Percentiles rank a stretch among this genome's conserved stretches.
Evolutionary conservation across 2,113 vertebrate genomes (phyloP).

Genomic region (Macroglossus sobrinus): DNA sequence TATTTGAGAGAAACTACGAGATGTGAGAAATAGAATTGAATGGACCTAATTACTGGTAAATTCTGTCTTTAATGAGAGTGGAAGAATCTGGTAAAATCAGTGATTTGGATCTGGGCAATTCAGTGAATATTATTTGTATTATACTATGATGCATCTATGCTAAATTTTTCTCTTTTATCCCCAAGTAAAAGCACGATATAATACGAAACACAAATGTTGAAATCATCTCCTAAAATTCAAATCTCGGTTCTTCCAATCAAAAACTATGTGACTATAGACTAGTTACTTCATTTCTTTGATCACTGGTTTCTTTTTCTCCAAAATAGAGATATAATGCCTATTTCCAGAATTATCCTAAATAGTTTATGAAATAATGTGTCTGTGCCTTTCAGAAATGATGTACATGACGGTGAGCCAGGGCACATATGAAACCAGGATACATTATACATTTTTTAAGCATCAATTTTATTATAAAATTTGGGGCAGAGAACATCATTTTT

Average conservation of each 20-base stretch:
- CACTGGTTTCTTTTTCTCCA: not conserved
- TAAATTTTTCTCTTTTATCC: not conserved
- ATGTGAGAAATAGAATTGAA: not conserved
- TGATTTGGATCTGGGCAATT: not conserved
- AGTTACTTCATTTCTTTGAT: conserved; percentile 16
- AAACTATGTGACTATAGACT: not conserved
- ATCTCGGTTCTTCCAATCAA: not conserved
- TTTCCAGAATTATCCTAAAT: not conserved
- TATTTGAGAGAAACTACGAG: not conserved
- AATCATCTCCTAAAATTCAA: conserved; percentile 14
- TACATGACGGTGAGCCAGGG: not conserved
- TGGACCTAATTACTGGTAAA: not conserved
- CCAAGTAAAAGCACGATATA: not conserved
- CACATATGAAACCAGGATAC: not conserved
- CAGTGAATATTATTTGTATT: not conserved
- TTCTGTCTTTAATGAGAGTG: not conserved
- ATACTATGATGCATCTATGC: not conserved
- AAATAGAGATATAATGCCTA: not conserved
- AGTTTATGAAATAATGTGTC: not conserved
- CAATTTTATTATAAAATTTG: conserved; percentile 25
- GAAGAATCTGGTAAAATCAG: not conserved
- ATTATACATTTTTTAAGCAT: conserved; percentile 1
- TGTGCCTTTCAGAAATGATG: not conserved
- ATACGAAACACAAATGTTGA: not conserved
- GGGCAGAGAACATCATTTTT: not conserved